A percentile compares a stretch with the other conserved stretches of the same genome.
phyloP scores from a whole-genome alignment of 2,797 vertebrate species.

The Pangasius krempfi region DNA sequence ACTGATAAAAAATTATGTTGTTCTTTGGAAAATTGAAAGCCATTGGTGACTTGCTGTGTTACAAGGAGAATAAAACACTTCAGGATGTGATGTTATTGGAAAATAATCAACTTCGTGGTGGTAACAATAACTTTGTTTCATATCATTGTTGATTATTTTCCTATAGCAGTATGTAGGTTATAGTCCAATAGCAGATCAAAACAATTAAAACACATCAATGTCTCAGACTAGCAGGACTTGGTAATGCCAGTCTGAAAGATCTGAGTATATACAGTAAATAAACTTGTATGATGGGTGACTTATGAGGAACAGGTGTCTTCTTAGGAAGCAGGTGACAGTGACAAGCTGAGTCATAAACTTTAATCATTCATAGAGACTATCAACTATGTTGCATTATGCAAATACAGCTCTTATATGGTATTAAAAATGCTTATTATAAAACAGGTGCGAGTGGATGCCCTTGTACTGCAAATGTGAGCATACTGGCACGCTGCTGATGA shows the following conservation, averaged over 20 bases:
- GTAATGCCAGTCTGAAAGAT: background rate
- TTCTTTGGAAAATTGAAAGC: background rate
- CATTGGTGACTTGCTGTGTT: background rate
- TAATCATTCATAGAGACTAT: conserved; percentile 2
- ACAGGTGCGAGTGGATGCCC: conserved; percentile 9
- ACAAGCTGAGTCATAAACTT: background rate
- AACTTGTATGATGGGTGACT: background rate
- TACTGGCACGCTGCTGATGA: background rate
- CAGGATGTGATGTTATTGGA: background rate
- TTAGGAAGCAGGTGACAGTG: conserved; percentile 4
- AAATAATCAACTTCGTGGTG: background rate
- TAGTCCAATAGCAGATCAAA: background rate
- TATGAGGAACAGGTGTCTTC: conserved; percentile 11
- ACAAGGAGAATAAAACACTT: background rate
- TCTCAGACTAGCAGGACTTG: background rate
- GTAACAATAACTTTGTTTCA: background rate
- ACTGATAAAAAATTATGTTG: background rate
- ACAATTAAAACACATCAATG: background rate
- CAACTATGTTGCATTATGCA: conserved; percentile 1
- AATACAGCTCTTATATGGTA: background rate
- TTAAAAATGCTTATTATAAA: conserved; percentile 18
- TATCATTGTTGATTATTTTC: background rate
- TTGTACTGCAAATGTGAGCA: conserved; percentile 13
- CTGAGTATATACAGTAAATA: background rate
- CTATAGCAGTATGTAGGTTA: background rate